Percentiles rank a stretch among this genome's conserved stretches.
phyloP scores from a whole-genome alignment of 2,113 vertebrate species.

The Anhinga rufa region DNA sequence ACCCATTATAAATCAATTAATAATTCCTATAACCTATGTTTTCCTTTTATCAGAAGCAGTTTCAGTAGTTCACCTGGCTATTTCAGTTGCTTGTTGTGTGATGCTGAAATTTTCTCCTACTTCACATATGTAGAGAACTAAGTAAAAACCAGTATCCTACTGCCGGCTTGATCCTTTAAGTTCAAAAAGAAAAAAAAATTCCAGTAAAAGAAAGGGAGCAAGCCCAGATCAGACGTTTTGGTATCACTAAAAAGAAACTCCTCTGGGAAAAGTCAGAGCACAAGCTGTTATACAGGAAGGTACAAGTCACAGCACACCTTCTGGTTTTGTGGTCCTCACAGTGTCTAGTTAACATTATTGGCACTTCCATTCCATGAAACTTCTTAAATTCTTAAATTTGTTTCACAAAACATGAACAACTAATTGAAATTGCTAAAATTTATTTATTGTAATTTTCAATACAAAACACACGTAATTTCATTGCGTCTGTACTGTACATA shows the following conservation, averaged over 20 bases:
- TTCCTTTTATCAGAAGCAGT: not conserved
- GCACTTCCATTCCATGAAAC: not conserved
- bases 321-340: not conserved
- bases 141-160: not conserved
- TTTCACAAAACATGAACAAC: not conserved
- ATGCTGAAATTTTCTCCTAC: not conserved
- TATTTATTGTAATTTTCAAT: not conserved
- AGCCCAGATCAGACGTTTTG: not conserved
- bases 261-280: not conserved
- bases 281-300: not conserved
- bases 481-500: not conserved
- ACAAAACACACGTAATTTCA: not conserved
- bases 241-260: not conserved
- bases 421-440: not conserved
- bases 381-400: not conserved
- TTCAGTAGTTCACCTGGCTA: not conserved
- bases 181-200: not conserved
- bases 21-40: not conserved
- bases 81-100: not conserved
- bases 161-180: not conserved
- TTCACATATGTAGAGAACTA: not conserved
- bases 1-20: not conserved
- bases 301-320: not conserved
- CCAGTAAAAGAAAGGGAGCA: not conserved
- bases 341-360: not conserved